Percentiles rank a stretch among this genome's conserved stretches.
Conservation (phyloP, 2,797 vertebrate species). For the Gephyroberyx darwinii region DNA sequence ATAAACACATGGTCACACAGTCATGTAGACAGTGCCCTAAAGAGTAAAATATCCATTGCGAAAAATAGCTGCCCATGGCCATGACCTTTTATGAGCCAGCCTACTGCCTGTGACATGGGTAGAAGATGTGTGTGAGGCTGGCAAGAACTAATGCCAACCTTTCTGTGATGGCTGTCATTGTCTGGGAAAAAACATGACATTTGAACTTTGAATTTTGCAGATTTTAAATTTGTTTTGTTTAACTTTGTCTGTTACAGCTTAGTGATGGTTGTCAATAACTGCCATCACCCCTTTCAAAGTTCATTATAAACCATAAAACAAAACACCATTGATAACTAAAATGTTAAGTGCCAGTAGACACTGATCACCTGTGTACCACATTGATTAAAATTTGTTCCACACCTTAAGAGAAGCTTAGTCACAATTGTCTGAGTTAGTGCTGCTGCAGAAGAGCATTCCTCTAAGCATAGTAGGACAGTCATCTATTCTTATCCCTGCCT, state of each 20-base stretch:
- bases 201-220: constrained; percentile 19
- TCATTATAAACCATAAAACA: background rate
- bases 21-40: constrained; percentile 14
- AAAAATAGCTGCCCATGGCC: constrained; percentile 42
- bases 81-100: constrained; percentile 54
- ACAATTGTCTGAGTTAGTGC: constrained; percentile 14
- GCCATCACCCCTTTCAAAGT: too few species aligned
- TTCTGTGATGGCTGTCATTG: constrained; percentile 22
- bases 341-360: background rate
- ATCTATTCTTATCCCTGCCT: background rate
- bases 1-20: constrained; percentile 22
- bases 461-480: background rate
- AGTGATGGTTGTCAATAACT: background rate
- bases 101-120: too few species aligned
- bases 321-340: constrained; percentile 7
- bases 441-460: constrained; percentile 24
- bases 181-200: background rate
- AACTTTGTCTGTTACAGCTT: background rate
- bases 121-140: background rate
- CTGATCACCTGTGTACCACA: background rate
- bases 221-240: background rate
- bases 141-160: constrained; percentile 38
- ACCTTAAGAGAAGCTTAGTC: constrained; percentile 16
- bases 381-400: background rate
- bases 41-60: constrained; percentile 44